Evolutionary conservation across 2,888 invertebrate species (phyloP), one percentile per base, ranked within the genome.

Genomic region (Bibio marci): DNA sequence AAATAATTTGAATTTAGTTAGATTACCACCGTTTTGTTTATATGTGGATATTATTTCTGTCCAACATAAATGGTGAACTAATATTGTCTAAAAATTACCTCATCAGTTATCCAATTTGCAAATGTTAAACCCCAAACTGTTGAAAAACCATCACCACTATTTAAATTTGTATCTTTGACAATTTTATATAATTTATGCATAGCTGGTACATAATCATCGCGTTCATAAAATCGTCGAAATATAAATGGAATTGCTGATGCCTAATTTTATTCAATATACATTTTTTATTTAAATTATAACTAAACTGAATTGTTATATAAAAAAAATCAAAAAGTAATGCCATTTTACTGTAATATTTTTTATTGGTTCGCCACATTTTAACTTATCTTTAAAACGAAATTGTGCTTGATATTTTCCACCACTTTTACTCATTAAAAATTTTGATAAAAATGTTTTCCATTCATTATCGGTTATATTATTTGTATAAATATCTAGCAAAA

Each of bases 91-190:
- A 11, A 32, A 12, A 32, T 26, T 38, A 77, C 69, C 62, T 82
- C 81, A 53, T 82, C 81, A 1, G 80, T 80, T 31, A 76, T 74
- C 81, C 82, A 82, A 46, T 74, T 71, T 8, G 73, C 75, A 51
- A 80, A 81, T 38, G 69, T 68, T 58, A 73, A 73, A 10, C 77
- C 73, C 80, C 80, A 81, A 2, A 74, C 70, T 36, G 74, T 76
- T 3, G 70, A 67, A 56, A 72, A 73, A 25, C 67, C 67, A 47
- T 73, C 69, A 2, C 71, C 73, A 4, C 70, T 64, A 4, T 69
- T 66, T 42, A 81, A 69, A 50, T 73, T 67, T 1, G 69, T 59
- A 8, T 64, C 57, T 42, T 66, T 65, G 0, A 74, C 68, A 14
- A 78, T 52, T 38, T 59, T 45, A 53, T 72, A 72, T 1, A 74